phyloP scores from a whole-genome alignment of 2,888 invertebrate genomes.

The Epirrita christyi region DNA sequence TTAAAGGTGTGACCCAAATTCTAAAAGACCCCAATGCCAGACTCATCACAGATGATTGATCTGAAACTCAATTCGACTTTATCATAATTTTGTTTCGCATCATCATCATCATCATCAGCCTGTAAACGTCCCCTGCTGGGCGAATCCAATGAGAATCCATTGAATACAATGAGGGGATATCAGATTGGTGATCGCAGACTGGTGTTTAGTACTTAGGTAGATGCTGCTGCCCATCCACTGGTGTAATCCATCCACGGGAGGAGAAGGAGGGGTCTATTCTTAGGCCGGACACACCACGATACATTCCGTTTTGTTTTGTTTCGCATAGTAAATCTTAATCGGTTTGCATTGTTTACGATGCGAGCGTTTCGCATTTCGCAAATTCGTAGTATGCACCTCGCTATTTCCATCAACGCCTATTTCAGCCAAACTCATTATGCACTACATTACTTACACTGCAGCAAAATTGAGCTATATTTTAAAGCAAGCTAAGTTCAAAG shows the following conservation, averaged over 20 bases:
- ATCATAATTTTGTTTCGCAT: constrained; percentile 5
- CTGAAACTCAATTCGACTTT: neutral
- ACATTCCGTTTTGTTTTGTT: too few species aligned
- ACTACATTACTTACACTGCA: constrained; percentile 25
- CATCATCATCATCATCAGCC: too few species aligned
- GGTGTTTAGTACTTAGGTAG: too few species aligned
- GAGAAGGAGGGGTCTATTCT: too few species aligned
- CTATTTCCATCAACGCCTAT: constrained; percentile 29
- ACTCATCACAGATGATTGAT: neutral
- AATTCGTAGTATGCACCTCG: constrained; percentile 16
- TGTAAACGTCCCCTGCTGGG: too few species aligned
- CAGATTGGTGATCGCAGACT: too few species aligned
- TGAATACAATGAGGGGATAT: too few species aligned
- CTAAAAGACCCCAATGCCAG: neutral
- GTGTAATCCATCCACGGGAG: too few species aligned
- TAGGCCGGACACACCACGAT: too few species aligned
- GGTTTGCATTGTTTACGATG: neutral
- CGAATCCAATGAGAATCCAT: too few species aligned
- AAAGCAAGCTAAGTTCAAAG: constrained; percentile 13
- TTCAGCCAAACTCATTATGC: constrained; percentile 29
- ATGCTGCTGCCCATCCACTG: too few species aligned
- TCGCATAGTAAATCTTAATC: neutral
- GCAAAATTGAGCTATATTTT: constrained; percentile 28
- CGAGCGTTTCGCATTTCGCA: constrained; percentile 4
- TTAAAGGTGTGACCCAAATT: too few species aligned